Conservation (phyloP, 2,113 vertebrate species). For the Rhynchomys soricoides region DNA sequence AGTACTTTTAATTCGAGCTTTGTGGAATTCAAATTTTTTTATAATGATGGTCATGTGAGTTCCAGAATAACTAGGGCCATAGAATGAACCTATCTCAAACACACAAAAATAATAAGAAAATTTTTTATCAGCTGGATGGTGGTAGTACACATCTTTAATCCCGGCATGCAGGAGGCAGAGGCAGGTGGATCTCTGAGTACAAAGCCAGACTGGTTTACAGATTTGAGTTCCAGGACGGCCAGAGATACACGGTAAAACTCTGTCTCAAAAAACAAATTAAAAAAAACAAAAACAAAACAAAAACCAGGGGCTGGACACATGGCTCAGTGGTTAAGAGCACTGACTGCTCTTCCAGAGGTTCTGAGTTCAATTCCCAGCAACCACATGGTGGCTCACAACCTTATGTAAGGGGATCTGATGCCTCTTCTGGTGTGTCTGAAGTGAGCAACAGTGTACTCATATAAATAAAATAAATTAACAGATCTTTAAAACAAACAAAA, state of each 20-base stretch:
- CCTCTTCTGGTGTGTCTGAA: no score
- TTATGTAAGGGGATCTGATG: no score
- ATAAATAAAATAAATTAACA: no score
- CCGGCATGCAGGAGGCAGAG: not conserved
- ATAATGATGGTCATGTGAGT: not conserved
- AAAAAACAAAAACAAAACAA: not conserved
- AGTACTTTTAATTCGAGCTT: slow-evolving; percentile 48
- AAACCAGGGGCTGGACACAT: no score
- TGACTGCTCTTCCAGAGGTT: no score
- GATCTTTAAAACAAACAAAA: no score
- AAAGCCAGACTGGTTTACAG: not conserved
- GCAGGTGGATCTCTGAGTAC: not conserved
- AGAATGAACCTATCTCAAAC: not conserved
- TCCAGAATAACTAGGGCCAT: not conserved
- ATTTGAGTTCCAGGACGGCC: not conserved
- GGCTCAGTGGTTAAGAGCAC: no score
- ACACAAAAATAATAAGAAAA: not conserved
- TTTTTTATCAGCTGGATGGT: not conserved
- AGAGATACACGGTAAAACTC: not conserved
- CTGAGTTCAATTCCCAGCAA: no score
- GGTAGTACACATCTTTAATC: not conserved
- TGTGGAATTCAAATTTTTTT: not conserved
- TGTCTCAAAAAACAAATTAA: not conserved
- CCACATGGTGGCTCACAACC: no score
- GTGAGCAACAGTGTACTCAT: no score